Conservation (phyloP, 2,888 invertebrate genomes). For the Eupithecia insigniata region DNA sequence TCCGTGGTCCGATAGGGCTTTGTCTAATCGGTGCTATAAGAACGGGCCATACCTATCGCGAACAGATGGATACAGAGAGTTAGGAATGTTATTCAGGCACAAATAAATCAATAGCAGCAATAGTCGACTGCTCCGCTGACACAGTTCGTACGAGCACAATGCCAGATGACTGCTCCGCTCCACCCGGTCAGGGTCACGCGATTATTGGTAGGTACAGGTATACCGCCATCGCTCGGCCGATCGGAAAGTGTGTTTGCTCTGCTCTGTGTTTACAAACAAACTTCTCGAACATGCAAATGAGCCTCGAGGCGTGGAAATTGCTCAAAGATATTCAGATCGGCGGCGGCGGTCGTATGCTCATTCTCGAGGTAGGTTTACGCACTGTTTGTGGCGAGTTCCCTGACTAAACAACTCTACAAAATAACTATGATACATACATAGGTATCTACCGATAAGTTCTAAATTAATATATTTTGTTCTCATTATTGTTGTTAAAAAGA, state of each 20-base stretch:
- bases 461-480: slow-evolving; percentile 5
- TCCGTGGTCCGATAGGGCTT: background rate
- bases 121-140: background rate
- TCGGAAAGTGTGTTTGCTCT: background rate
- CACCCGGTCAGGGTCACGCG: background rate
- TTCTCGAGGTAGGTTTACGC: background rate
- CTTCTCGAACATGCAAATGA: slow-evolving; percentile 9
- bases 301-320: background rate
- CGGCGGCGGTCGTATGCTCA: background rate
- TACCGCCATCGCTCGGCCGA: background rate
- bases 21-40: background rate
- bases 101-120: slow-evolving; percentile 6
- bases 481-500: too few species aligned
- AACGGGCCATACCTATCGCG: background rate
- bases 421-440: background rate
- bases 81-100: background rate
- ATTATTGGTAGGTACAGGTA: background rate
- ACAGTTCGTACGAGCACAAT: background rate
- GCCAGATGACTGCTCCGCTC: background rate
- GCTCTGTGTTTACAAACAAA: slow-evolving; percentile 3
- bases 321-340: background rate
- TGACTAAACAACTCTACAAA: background rate
- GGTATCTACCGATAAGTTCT: background rate
- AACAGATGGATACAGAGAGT: background rate
- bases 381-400: background rate